Base-by-base conservation (phyloP, 30 jellyfish, hydroid and myxozoan genomes). In the Hydractinia symbiolongicarpus region DNA sequence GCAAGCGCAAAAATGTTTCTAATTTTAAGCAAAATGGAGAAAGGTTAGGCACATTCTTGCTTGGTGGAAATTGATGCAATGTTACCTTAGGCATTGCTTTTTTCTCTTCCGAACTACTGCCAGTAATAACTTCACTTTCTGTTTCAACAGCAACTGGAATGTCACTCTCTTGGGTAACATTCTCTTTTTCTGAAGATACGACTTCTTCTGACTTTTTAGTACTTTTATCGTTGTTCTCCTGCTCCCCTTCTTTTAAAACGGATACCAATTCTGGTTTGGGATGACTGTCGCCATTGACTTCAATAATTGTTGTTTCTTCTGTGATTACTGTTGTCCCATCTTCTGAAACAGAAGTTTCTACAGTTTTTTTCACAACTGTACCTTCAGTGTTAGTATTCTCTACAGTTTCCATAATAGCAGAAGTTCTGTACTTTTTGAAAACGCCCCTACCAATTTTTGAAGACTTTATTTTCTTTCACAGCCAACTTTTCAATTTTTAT, bases 11-110 rank as follows among this genome's bases (percentile, higher is more conserved):
- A 85, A 86, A 86, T 19, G 98, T 91, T 62, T 91, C 98, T 91
- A 91, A 76, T 68, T 91, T 91, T 80, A 91, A 83, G 79, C 98
- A 91, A 80, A 86, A 91, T 7, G 81, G 86, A 6, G 98, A 91
- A 57, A 79, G 54, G 80, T 93, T 91, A 58, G 95, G 95, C 55
- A 86, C 81, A 55, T 72, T 86, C 13, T 82, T 66, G 11, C 83
- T 92, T 21, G 98, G 95, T n/a, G 98, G 98, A 84, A 61, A 86
- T 78, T 91, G 98, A 78, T 91, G 98, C 64, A 91, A 77, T 6
- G 82, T 61, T n/a, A 90, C 97, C 55, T 82, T 90, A 40, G 97
- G 89, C 6, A 93, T 93, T 30, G 93, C 88, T 55, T 84, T 90
- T 74, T 82, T 90, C 73, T 85, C 86, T 86, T 85, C 82, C 79